Conservation (phyloP, 2,797 vertebrate genomes). For the Tokudaia tokunoshimensis region DNA sequence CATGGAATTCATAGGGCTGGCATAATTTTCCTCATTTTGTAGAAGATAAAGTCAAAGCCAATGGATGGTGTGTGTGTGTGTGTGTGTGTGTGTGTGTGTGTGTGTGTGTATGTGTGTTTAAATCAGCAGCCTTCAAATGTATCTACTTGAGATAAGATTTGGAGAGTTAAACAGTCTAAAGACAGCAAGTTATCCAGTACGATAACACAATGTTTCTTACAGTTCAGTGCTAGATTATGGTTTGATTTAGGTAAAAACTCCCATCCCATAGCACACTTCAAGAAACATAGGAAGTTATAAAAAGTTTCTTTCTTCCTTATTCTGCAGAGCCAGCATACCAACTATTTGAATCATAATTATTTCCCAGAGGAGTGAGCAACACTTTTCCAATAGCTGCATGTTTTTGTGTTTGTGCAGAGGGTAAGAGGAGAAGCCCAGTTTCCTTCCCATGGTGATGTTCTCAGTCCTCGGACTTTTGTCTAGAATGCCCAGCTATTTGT, state of each 20-base stretch:
- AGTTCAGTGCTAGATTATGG: background rate
- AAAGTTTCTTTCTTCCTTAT: background rate
- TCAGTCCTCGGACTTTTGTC: background rate
- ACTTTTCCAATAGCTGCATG: constrained; percentile 3
- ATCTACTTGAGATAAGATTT: background rate
- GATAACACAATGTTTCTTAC: background rate
- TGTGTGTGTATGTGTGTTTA: background rate
- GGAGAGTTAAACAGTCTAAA: background rate
- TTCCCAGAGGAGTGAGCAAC: background rate
- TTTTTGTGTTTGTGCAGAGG: constrained; percentile 8
- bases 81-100: background rate
- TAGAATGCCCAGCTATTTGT: background rate
- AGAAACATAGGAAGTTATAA: background rate
- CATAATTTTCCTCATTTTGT: background rate
- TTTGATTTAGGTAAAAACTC: constrained; percentile 18
- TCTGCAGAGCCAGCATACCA: background rate
- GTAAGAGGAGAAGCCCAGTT: background rate
- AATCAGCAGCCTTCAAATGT: constrained; percentile 9
- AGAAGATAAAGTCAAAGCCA: constrained; percentile 2
- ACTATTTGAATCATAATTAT: background rate
- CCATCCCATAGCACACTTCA: background rate
- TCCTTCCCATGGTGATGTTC: background rate
- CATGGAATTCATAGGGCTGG: background rate
- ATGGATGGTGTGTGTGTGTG: background rate
- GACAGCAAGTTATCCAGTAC: too few relatives aligned